Percentiles rank a stretch among this genome's conserved stretches.
These are phyloP conservation scores for Edolisoma coerulescens DNA, from an alignment of 2,113 vertebrate genomes.

Conservation along the genomic window DNA sequence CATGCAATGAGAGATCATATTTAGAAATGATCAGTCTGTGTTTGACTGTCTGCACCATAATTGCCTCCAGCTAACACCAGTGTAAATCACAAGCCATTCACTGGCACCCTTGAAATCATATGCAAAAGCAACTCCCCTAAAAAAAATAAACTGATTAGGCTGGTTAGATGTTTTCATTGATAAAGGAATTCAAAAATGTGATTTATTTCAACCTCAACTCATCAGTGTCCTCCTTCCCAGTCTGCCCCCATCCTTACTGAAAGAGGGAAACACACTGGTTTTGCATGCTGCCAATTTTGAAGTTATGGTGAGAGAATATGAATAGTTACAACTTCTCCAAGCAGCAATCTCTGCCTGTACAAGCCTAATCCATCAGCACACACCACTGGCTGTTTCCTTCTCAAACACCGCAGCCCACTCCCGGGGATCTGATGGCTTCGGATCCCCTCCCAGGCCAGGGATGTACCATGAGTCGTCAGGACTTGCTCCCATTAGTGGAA, in stretches of 20 bases:
- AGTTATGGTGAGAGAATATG: neutral
- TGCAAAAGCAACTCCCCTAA: neutral
- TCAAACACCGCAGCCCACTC: accelerated
- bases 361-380: neutral
- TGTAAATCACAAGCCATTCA: neutral
- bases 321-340: neutral
- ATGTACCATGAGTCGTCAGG: neutral
- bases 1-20: neutral
- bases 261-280: neutral
- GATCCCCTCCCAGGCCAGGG: neutral
- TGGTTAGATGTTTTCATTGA: neutral
- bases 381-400: neutral
- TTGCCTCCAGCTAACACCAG: neutral
- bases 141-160: neutral
- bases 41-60: neutral
- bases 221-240: neutral
- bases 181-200: neutral
- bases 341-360: neutral
- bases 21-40: neutral
- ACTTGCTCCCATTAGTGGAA: neutral
- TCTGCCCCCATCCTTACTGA: neutral
- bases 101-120: neutral
- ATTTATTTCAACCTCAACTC: neutral
- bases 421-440: accelerated
- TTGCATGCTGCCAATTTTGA: neutral